Percentiles rank a stretch among this genome's conserved stretches.
These are phyloP conservation scores for Adrianichthys oophorus DNA, from an alignment of 2,797 vertebrate genomes.

Conservation along the genomic window DNA sequence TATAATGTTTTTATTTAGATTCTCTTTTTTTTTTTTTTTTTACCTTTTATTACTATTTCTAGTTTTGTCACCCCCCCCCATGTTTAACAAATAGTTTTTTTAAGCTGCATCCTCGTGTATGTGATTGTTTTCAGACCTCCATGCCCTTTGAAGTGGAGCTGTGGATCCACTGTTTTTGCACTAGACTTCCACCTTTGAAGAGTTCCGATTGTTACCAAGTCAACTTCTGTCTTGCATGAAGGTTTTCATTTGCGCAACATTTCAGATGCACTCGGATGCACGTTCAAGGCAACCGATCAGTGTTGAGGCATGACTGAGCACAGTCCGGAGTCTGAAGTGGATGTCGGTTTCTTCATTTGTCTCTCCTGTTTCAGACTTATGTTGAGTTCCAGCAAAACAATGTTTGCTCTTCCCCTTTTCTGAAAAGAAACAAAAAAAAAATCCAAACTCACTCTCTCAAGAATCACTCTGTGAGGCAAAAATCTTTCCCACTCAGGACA, in stretches of 20 bases:
- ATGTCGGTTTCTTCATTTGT: conserved; percentile 28
- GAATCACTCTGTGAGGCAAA: conserved; percentile 70
- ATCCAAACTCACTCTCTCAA: conserved; percentile 59
- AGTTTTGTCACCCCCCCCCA: conserved; percentile 9
- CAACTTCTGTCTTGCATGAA: conserved; percentile 65
- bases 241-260: conserved; percentile 59
- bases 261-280: conserved; percentile 40
- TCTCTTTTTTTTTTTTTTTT: neutral
- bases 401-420: conserved; percentile 45
- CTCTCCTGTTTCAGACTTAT: conserved; percentile 22
- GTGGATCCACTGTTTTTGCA: conserved; percentile 81
- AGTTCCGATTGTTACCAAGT: conserved; percentile 56
- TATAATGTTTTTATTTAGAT: neutral
- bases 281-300: conserved; percentile 40
- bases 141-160: conserved; percentile 78
- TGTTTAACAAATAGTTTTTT: conserved; percentile 15
- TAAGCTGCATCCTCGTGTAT: conserved; percentile 47
- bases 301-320: conserved; percentile 40
- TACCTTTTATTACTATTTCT: conserved; percentile 2
- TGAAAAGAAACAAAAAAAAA: conserved; percentile 29
- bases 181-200: conserved; percentile 69
- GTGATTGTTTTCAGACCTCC: conserved; percentile 74
- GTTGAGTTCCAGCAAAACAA: conserved; percentile 22
- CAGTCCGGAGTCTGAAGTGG: conserved; percentile 37
- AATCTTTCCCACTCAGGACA: conserved; percentile 72